Percentiles rank a stretch among this genome's conserved stretches.
phyloP scores from a whole-genome alignment of 2,888 invertebrate genomes.

The Amiota communis region DNA sequence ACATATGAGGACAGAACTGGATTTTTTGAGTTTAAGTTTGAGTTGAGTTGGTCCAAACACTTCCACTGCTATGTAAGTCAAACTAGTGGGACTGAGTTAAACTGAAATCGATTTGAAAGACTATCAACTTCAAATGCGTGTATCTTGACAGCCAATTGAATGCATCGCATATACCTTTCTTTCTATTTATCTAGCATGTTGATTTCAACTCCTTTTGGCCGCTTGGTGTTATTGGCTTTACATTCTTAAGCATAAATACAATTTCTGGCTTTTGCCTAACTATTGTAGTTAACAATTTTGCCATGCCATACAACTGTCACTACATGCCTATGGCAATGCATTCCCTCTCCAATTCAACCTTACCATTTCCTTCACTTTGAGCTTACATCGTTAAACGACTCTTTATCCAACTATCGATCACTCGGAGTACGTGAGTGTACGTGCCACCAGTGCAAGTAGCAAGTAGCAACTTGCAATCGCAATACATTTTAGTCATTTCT shows the following conservation, averaged over 20 bases:
- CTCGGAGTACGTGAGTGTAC: slow-evolving; percentile 24
- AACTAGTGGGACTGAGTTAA: slow-evolving; percentile 24
- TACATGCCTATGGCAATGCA: background rate
- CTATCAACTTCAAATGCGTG: slow-evolving; percentile 15
- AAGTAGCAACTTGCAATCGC: slow-evolving; percentile 12
- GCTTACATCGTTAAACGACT: slow-evolving; percentile 11
- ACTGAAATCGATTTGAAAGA: too few species aligned
- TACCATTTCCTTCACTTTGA: too few species aligned
- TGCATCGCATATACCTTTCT: slow-evolving; percentile 42
- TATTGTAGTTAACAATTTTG: background rate
- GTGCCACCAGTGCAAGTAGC: slow-evolving; percentile 24
- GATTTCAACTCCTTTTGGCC: slow-evolving; percentile 9
- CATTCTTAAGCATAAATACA: slow-evolving; percentile 41
- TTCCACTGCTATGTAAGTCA: too few species aligned
- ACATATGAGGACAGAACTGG: slow-evolving; percentile 19
- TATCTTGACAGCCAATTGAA: slow-evolving; percentile 53
- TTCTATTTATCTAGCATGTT: slow-evolving; percentile 37
- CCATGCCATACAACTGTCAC: background rate
- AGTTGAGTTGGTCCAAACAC: slow-evolving; percentile 52
- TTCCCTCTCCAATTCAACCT: too few species aligned
- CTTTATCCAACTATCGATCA: slow-evolving; percentile 25
- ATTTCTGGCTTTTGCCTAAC: background rate
- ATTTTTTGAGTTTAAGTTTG: slow-evolving; percentile 27
- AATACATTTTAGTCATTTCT: slow-evolving; percentile 25
- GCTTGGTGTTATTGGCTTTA: slow-evolving; percentile 45